Percentiles rank a stretch among this genome's conserved stretches.
Conservation (phyloP, 2,888 invertebrate species). For the Anodontia alba region DNA sequence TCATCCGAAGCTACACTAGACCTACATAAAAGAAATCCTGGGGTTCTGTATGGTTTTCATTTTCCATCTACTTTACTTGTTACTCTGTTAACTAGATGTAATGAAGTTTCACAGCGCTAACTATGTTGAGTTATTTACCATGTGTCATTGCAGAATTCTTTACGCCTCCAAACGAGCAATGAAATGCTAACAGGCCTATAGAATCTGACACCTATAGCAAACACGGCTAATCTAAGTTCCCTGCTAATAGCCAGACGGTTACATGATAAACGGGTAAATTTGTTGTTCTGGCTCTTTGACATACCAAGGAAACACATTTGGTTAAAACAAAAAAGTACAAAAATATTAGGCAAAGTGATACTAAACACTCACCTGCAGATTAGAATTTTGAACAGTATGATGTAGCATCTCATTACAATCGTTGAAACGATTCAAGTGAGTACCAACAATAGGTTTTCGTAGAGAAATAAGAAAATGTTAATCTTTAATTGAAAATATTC, state of each 20-base stretch:
- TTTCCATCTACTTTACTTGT: constrained; percentile 15
- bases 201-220: constrained; percentile 18
- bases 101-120: constrained; percentile 18
- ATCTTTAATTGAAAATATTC: too few relatives aligned
- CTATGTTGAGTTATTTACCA: constrained; percentile 20
- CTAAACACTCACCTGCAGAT: too few relatives aligned
- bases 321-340: too few relatives aligned
- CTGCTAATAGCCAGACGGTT: constrained; percentile 10
- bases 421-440: too few relatives aligned
- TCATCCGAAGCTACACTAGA: too few relatives aligned
- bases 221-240: neutral
- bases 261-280: neutral
- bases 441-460: too few relatives aligned
- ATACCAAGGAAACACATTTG: too few relatives aligned
- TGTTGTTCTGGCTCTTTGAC: too few relatives aligned
- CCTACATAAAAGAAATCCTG: constrained; percentile 12
- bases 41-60: constrained; percentile 18
- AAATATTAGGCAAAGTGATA: too few relatives aligned
- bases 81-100: constrained; percentile 1
- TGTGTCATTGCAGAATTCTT: constrained; percentile 12
- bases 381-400: too few relatives aligned
- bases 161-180: neutral
- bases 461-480: too few relatives aligned
- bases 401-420: too few relatives aligned
- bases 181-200: constrained; percentile 19